phyloP scores from a whole-genome alignment of 92 coral and sea anemone species.

The Epizoanthus scotinus region DNA sequence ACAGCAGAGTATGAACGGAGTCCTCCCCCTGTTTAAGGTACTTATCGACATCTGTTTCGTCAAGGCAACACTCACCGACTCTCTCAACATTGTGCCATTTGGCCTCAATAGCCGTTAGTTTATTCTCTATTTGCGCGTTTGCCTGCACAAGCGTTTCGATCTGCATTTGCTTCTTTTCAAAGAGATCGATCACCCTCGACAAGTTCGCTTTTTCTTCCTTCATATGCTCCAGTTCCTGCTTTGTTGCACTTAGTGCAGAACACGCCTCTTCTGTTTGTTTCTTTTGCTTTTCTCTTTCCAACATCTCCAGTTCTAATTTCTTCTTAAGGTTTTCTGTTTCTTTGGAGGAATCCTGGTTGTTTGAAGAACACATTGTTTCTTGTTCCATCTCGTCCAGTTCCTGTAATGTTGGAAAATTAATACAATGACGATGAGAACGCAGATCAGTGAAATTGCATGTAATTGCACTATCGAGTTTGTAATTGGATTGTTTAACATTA shows the following conservation, averaged over 20 bases:
- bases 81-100: slow-evolving; percentile 21
- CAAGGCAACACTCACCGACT: background rate
- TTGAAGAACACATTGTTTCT: background rate
- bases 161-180: slow-evolving; percentile 18
- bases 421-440: too few relatives aligned
- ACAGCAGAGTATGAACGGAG: background rate
- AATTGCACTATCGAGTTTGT: too few relatives aligned
- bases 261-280: background rate
- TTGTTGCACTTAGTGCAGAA: slow-evolving; percentile 1
- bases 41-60: background rate
- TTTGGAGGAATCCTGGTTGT: background rate
- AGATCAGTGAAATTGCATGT: too few relatives aligned
- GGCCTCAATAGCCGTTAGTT: slow-evolving; percentile 12
- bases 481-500: too few relatives aligned
- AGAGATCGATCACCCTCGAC: slow-evolving; percentile 1
- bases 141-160: slow-evolving; percentile 22
- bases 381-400: background rate
- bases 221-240: slow-evolving; percentile 1
- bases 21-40: too few relatives aligned
- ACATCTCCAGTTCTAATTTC: slow-evolving; percentile 11
- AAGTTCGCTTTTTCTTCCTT: slow-evolving; percentile 23
- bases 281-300: background rate
- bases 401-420: background rate
- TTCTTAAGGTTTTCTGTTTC: background rate
- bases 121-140: slow-evolving; percentile 32